These are phyloP conservation scores for Chloroclysta siterata DNA, from an alignment of 2,888 invertebrate species.

Conservation along the genomic window DNA sequence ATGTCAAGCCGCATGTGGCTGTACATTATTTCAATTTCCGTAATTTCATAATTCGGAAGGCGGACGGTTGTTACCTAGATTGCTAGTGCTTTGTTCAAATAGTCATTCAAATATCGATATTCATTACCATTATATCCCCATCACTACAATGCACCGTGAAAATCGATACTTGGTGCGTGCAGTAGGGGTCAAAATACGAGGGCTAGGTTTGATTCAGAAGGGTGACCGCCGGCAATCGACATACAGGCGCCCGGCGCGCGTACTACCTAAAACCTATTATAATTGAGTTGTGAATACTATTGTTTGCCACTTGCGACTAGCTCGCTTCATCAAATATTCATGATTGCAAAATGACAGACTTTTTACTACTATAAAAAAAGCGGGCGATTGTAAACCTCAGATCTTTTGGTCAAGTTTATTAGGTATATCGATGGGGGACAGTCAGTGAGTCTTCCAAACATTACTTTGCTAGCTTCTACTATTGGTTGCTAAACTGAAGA, in stretches of 20 bases:
- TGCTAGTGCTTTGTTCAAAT: slow-evolving; percentile 5
- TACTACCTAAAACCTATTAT: slow-evolving; percentile 38
- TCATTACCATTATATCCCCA: slow-evolving; percentile 24
- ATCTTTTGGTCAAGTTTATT: too few species aligned
- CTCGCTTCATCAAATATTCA: slow-evolving; percentile 10
- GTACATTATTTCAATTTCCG: too few species aligned
- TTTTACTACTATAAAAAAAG: slow-evolving; percentile 15
- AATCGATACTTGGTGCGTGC: slow-evolving; percentile 69
- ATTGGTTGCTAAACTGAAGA: too few species aligned
- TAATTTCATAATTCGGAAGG: not conserved
- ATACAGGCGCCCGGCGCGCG: slow-evolving; percentile 63
- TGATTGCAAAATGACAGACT: slow-evolving; percentile 10
- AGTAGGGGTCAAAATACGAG: slow-evolving; percentile 50
- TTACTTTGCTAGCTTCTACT: too few species aligned
- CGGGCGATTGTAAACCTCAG: too few species aligned
- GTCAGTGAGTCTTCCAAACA: too few species aligned
- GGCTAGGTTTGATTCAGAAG: slow-evolving; percentile 38
- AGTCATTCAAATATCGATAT: slow-evolving; percentile 23
- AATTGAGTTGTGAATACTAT: slow-evolving; percentile 50
- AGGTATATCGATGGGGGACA: too few species aligned
- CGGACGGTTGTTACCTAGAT: not conserved
- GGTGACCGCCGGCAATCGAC: slow-evolving; percentile 46
- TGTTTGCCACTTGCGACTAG: slow-evolving; percentile 34
- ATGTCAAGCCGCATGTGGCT: too few species aligned
- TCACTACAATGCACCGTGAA: slow-evolving; percentile 55